A percentile compares a stretch with the other conserved stretches of the same genome.
Evolutionary conservation across 2,888 invertebrate genomes (phyloP).

Genomic region (Chydorus sphaericus): DNA sequence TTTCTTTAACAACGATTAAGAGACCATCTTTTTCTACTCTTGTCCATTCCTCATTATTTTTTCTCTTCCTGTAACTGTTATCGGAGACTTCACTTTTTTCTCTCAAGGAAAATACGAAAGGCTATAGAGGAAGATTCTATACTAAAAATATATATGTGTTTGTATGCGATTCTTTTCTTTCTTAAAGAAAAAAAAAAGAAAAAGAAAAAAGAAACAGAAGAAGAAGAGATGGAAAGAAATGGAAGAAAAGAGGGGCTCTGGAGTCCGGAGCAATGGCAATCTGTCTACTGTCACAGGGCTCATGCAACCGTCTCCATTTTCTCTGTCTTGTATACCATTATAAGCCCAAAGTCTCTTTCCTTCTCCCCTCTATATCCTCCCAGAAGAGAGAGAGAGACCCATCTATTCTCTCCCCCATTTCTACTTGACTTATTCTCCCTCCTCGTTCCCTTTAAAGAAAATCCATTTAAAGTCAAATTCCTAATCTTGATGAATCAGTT

Average conservation of each 20-base stretch:
- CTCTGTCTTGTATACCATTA: slow-evolving; percentile 8
- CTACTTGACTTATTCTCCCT: slow-evolving; percentile 8
- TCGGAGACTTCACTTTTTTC: too few relatives aligned
- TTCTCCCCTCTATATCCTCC: not conserved
- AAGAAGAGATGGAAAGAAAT: not conserved
- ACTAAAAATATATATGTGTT: not conserved
- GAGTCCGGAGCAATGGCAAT: slow-evolving; percentile 3
- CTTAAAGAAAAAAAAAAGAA: not conserved
- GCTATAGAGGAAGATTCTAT: not conserved
- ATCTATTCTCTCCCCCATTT: slow-evolving; percentile 3
- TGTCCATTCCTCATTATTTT: slow-evolving; percentile 5
- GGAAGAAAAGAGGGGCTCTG: not conserved
- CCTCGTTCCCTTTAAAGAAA: too few relatives aligned
- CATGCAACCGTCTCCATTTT: slow-evolving; percentile 8
- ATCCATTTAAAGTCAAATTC: too few relatives aligned
- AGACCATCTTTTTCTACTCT: too few relatives aligned
- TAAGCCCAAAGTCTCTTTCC: slow-evolving; percentile 2
- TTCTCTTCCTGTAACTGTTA: slow-evolving; percentile 1
- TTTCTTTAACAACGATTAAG: too few relatives aligned
- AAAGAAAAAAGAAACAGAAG: not conserved
- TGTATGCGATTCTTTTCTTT: not conserved
- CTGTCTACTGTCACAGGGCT: slow-evolving; percentile 8
- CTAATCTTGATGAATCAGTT: not conserved
- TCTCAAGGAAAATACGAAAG: not conserved
- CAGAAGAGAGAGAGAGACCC: not conserved